Base-by-base conservation (phyloP, 1,140 invertebrate species). In the Drosophila eugracilis region DNA sequence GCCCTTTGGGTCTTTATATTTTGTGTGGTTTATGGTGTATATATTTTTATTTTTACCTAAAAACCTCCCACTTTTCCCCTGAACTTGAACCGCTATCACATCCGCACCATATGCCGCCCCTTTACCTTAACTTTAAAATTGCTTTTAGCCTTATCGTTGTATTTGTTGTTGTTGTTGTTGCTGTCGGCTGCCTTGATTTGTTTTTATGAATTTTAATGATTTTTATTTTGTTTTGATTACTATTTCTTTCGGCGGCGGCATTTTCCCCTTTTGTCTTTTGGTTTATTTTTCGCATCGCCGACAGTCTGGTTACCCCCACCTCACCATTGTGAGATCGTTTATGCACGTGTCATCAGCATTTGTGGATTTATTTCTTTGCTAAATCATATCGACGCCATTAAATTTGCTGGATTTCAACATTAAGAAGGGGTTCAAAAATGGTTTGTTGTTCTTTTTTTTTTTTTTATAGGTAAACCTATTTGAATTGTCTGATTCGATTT, bases 161-260 rank as follows among this genome's bases (percentile, higher is more conserved):
- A 3, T 39, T 39, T n/a, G 30, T 75, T 57, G 66, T 21, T 69
- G 26, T 59, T 48, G 48, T 44, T 45, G 28, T 50, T 28, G 36
- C 10, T 34, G 36, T 34, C 50, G 72, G 32, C 17, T 17, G 37
- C 17, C 34, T 49, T 47, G 70, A 58, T 75, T 75, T 75, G 58
- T 75, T 75, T 75, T 75, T 75, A 75, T 75, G 73, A 75, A 75
- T 75, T 75, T 75, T 75, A 67, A 75, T 75, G 60, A 59, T 67
- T 75, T 73, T 75, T 75, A 75, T 75, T 75, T 75, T 75, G 73
- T 75, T 75, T 75, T 75, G 73, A 75, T 75, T 75, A 67, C 73
- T 67, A 67, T 75, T 75, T 75, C 72, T 57, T 74, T 52, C 14
- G 14, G 58, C 52, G 26, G 34, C 42, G 45, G 45, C 57, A 63